Evolutionary conservation across 2,797 vertebrate species (phyloP).

Genomic region (Bovichtus diacanthus): DNA sequence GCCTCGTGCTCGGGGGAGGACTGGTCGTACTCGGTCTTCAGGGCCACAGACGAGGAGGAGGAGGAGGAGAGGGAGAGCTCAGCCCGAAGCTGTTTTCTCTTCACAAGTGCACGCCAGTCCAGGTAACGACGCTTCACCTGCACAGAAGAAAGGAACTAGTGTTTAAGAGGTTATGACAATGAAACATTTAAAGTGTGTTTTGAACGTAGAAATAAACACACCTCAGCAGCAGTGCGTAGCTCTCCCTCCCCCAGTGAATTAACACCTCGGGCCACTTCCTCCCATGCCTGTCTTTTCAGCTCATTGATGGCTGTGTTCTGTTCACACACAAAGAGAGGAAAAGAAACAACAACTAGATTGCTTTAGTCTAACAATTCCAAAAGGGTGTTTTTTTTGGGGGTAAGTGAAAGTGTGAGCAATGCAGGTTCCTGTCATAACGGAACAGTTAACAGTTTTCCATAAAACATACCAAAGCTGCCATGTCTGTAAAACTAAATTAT

Average conservation of each 20-base stretch:
- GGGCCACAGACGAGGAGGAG: conserved; percentile 67
- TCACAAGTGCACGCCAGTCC: conserved; percentile 93
- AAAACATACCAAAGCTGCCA: neutral
- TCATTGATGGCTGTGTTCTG: conserved; percentile 95
- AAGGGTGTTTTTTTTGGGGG: neutral
- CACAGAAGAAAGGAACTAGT: neutral
- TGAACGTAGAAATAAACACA: conserved; percentile 29
- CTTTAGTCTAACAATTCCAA: conserved; percentile 3
- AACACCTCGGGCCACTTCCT: conserved; percentile 94
- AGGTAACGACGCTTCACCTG: conserved; percentile 92
- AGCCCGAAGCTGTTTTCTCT: conserved; percentile 91
- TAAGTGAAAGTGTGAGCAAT: neutral
- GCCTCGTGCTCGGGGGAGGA: conserved; percentile 92
- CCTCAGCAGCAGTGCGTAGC: conserved; percentile 91
- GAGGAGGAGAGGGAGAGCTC: conserved; percentile 86
- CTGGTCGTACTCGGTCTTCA: conserved; percentile 89
- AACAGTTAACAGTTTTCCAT: neutral
- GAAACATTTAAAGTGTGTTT: neutral
- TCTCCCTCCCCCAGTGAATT: conserved; percentile 94
- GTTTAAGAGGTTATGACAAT: neutral
- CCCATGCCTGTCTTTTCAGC: conserved; percentile 96
- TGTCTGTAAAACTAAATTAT: neutral
- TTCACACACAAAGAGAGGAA: conserved; percentile 21
- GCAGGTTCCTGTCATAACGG: neutral
- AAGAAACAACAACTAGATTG: conserved; percentile 3